Evolutionary conservation across 2,888 invertebrate genomes (phyloP), one percentile per base, ranked within the genome.

Genomic region (Drosophila meridionalis): DNA sequence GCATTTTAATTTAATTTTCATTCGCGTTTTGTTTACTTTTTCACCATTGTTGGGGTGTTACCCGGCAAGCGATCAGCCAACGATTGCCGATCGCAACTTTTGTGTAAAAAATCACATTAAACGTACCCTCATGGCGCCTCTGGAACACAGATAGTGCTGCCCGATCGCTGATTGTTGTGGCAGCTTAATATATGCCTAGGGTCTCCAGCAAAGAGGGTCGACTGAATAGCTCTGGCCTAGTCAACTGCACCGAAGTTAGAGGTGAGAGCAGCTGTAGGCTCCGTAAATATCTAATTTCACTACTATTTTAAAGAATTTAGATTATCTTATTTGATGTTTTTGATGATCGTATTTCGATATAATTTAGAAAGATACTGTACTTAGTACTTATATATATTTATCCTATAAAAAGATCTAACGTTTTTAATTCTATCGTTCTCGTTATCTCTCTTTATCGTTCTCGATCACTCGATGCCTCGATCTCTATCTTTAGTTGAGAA

Each of bases 101-200:
- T 87, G 92, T 90, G 90, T 86, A 90, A 90, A 90, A 91, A 91
- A 91, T 90, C 91, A 91, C 91, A 91, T 91, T 85, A 92, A 91
- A 91, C 88, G 88, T 90, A 86, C 91, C 81, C 87, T 69, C 87
- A 80, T 91, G 87, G 91, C 92, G 85, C 91, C 91, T 91, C 83
- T 79, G 77, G 42, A 68, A 70, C 38, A 63, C 52, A 76, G 84
- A 78, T 85, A 78, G 69, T 55, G 63, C 60, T 67, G 63, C 64
- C 66, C 79, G 80, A 77, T 77, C 77, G 36, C 34, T 50, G 80
- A 80, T 80, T 67, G 40, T 50, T 40, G 12, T 14, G 73, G 34
- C 52, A 57, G 60, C 63, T 64, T 63, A 52, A 74, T 69, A 30
- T 56, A 50, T 66, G n/a, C 8, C 30, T 12, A 20, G 30, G 20